Evolutionary conservation across 2,888 invertebrate genomes (phyloP), one percentile per base, ranked within the genome.

Genomic region (Clunio marinus): DNA sequence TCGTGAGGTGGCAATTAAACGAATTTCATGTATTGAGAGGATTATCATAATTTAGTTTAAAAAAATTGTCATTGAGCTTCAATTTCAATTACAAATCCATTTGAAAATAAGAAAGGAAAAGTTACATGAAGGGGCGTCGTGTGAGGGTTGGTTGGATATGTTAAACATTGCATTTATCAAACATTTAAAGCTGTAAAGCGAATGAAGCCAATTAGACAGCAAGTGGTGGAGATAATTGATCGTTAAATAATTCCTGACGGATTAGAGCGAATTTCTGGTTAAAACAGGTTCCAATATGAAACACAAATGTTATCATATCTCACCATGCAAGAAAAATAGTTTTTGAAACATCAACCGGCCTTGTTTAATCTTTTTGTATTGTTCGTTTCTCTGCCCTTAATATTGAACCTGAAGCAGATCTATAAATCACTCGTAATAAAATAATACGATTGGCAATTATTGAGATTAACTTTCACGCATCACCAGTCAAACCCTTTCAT

Each of bases 21-120:
- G 22, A 13, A 24, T 55, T 25, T n/a, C 24, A 13, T 1, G 22
- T 15, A 20, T 17, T 60, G 32, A 55, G 22, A 32, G 55, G 66
- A 66, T 66, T 66, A 55, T 66, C 66, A 55, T 66, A 55, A 66
- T 66, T 66, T 66, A 66, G 51, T 66, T 66, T 66, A 63, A 63
- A 51, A 20, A 17, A 17, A n/a, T n/a, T 51, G 51, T 51, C 22
- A 63, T 63, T 46, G 15, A 20, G 24, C 10, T 28, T 46, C 63
- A 45, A 45, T 63, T 63, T 63, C 63, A 63, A 63, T 63, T 63
- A 63, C 63, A 63, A 63, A 46, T 63, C 28, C 28, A 63, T 46
- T 63, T 46, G 45, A 45, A 17, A n/a, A n/a, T n/a, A n/a, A n/a
- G n/a, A n/a, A n/a, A n/a, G n/a, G n/a, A n/a, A 46, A 63, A 63